A percentile compares a stretch with the other conserved stretches of the same genome.
phyloP scores from a whole-genome alignment of 1,140 invertebrate species.

The Hyles euphorbiae region DNA sequence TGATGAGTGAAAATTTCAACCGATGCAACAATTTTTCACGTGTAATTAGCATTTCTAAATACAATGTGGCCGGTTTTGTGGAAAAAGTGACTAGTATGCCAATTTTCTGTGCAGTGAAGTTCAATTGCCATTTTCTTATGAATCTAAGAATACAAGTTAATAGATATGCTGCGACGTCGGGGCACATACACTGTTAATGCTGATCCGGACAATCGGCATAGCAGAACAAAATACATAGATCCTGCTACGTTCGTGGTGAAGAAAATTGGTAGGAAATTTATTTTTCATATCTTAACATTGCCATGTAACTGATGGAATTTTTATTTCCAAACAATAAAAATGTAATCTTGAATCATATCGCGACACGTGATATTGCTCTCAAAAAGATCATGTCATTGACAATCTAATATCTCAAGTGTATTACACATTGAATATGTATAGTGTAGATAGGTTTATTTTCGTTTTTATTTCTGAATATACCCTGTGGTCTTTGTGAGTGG shows the following conservation, averaged over 20 bases:
- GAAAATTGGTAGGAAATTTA: slow-evolving; percentile 36
- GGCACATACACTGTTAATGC: slow-evolving; percentile 63
- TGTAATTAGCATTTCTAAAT: not conserved
- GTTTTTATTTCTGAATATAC: too few relatives aligned
- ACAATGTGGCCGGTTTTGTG: not conserved
- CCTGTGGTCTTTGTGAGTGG: too few relatives aligned
- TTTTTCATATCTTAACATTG: not conserved
- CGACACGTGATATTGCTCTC: slow-evolving; percentile 1
- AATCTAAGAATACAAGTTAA: slow-evolving; percentile 14
- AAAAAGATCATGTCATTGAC: slow-evolving; percentile 4
- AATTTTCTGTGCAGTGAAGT: slow-evolving; percentile 4
- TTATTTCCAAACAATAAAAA: not conserved
- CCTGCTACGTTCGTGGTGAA: slow-evolving; percentile 33
- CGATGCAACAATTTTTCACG: too few relatives aligned
- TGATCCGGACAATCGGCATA: slow-evolving; percentile 37
- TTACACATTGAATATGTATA: too few relatives aligned
- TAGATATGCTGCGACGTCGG: slow-evolving; percentile 56
- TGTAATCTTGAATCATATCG: not conserved
- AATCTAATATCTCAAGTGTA: slow-evolving; percentile 3
- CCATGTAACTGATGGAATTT: too few relatives aligned
- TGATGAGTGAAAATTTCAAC: too few relatives aligned
- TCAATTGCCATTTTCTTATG: slow-evolving; percentile 13
- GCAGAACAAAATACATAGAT: slow-evolving; percentile 33
- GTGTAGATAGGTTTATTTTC: too few relatives aligned
- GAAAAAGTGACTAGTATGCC: not conserved